Evolutionary conservation across 2,113 vertebrate genomes (phyloP).

Genomic region (Pituophis catenifer): DNA sequence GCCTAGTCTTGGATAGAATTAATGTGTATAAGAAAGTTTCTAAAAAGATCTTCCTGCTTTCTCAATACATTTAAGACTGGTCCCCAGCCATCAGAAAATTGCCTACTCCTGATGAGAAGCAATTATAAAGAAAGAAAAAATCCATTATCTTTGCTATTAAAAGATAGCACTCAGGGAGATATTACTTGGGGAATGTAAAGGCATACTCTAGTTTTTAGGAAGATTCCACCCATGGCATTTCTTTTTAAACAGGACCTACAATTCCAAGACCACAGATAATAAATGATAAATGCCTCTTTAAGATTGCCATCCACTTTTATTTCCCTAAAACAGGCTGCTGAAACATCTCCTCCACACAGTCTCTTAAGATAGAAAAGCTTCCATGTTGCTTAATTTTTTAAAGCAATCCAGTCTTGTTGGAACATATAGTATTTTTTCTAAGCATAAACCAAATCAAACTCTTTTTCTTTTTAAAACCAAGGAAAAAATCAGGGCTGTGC

Average conservation of each 20-base stretch:
- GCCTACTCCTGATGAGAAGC: background rate
- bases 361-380: background rate
- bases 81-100: background rate
- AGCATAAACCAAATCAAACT: background rate
- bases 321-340: background rate
- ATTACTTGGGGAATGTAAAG: background rate
- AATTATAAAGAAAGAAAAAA: background rate
- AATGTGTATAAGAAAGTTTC: background rate
- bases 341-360: background rate
- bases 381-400: background rate
- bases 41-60: background rate
- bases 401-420: background rate
- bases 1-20: background rate
- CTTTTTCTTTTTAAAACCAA: background rate
- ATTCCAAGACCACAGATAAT: background rate
- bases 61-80: background rate
- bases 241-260: background rate
- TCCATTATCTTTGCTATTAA: background rate
- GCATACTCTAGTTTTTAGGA: background rate
- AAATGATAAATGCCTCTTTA: background rate
- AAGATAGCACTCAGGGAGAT: background rate
- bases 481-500: background rate
- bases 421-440: background rate
- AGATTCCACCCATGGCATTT: background rate
- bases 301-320: background rate